Base-by-base conservation (phyloP, 1,140 invertebrate species). In the Cyrtorhinus lividipennis region DNA sequence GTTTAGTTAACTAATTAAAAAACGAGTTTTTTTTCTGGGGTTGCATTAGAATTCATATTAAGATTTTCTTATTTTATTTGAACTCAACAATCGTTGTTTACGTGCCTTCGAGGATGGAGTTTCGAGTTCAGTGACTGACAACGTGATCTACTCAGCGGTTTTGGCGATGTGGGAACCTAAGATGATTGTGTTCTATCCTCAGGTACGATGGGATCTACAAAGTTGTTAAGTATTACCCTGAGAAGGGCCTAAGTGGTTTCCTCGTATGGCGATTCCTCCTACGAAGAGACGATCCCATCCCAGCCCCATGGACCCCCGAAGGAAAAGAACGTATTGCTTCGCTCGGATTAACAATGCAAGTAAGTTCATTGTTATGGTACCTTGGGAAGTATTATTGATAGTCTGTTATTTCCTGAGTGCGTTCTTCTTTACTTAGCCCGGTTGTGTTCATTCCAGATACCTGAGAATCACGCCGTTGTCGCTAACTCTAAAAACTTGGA, bases 151-250 rank as follows among this genome's bases (percentile, higher is more conserved):
- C n/a, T n/a, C n/a, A n/a, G n/a, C n/a, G n/a, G n/a, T n/a, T n/a
- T n/a, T n/a, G n/a, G n/a, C n/a, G n/a, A n/a, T n/a, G n/a, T n/a
- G n/a, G n/a, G n/a, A n/a, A n/a, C n/a, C n/a, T n/a, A n/a, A n/a
- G n/a, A n/a, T n/a, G n/a, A n/a, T n/a, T n/a, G n/a, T n/a, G n/a
- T n/a, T n/a, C n/a, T n/a, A n/a, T n/a, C 68, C 66, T 24, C 65
- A 82, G 83, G 63, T 87, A 87, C 70, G 83, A 87, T 74, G 86
- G 86, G 1, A 80, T 87, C 45, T 88, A 88, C 71, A 88, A 88
- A 73, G 82, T 92, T 3, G 84, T 89, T 0, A 90, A 88, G 68
- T 93, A 92, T 71, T 92, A 86, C 75, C 85, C 85, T 2, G 82
- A 87, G 69, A 85, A 81, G 64, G 88, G 88, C 12, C 79, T 86